Conservation (phyloP, 2,797 vertebrate genomes). For the Prionace glauca region DNA sequence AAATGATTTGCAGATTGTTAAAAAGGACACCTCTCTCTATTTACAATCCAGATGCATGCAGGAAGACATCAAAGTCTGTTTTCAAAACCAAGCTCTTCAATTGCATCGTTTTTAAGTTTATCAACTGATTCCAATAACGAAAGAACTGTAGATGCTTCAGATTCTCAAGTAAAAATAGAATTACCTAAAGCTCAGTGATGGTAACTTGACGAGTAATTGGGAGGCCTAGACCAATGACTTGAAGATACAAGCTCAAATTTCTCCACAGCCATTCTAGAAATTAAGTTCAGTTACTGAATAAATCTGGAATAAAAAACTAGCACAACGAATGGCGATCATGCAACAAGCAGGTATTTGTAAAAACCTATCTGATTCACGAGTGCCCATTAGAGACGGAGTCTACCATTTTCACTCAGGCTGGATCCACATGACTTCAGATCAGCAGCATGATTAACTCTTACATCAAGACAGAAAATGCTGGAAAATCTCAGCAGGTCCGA, state of each 20-base stretch:
- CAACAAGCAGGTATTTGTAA: no score
- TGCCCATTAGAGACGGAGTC: not conserved
- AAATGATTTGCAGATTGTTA: not conserved
- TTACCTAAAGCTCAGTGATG: no score
- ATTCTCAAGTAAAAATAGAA: not conserved
- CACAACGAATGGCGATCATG: no score
- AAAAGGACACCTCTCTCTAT: not conserved
- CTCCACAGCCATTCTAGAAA: no score
- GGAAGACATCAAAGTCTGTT: not conserved
- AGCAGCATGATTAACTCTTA: not conserved
- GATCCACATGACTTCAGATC: not conserved
- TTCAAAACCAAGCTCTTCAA: not conserved
- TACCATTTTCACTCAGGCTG: not conserved
- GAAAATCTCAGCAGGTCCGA: no score
- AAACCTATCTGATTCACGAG: no score
- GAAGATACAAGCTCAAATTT: not conserved
- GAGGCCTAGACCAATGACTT: not conserved
- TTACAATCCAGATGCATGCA: not conserved
- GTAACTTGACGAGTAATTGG: not conserved
- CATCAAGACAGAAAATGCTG: no score
- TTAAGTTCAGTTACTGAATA: no score
- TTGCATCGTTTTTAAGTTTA: not conserved
- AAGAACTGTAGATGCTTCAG: not conserved
- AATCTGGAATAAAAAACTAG: no score
- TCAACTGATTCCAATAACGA: accelerated